Percentiles rank a stretch among this genome's conserved stretches.
phyloP scores from a whole-genome alignment of 2,797 vertebrate genomes.

The Pyrocephalus nanus region DNA sequence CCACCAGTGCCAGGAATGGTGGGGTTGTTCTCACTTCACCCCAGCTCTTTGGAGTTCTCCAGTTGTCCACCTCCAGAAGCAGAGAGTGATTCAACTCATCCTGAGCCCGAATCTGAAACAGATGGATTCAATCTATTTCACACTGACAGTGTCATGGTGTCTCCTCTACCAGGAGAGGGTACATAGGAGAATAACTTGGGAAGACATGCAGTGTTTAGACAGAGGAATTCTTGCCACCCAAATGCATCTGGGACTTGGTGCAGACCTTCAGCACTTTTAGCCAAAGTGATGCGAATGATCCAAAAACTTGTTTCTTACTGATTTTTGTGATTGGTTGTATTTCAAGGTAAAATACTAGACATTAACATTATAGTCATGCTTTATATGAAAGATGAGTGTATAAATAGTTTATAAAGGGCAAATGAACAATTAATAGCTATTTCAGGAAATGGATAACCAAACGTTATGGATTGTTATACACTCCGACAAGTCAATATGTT shows the following conservation, averaged over 20 bases:
- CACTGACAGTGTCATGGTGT: not conserved
- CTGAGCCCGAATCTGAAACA: not conserved
- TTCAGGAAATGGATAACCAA: constrained; percentile 19
- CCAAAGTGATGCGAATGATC: not conserved
- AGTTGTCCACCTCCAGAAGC: not conserved
- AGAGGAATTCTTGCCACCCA: not conserved
- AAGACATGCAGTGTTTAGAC: not conserved
- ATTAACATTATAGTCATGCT: not conserved
- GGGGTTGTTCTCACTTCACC: not conserved
- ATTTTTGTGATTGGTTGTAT: not conserved
- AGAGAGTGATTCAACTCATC: not conserved
- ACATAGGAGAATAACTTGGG: not conserved
- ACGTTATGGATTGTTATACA: not conserved
- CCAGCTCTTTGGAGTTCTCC: not conserved
- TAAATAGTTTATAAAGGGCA: constrained; percentile 13
- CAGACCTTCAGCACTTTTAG: not conserved
- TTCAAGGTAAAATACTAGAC: not conserved
- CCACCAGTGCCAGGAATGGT: not conserved
- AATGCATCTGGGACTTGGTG: not conserved
- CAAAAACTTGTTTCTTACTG: not conserved
- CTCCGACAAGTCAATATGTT: not conserved
- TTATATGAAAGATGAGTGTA: not conserved
- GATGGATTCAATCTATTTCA: not conserved
- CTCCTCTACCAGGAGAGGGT: not conserved
- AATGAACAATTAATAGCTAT: constrained; percentile 26